These are phyloP conservation scores for Ascidia mentula DNA, from an alignment of 23 tunicate species.

Conservation along the genomic window DNA sequence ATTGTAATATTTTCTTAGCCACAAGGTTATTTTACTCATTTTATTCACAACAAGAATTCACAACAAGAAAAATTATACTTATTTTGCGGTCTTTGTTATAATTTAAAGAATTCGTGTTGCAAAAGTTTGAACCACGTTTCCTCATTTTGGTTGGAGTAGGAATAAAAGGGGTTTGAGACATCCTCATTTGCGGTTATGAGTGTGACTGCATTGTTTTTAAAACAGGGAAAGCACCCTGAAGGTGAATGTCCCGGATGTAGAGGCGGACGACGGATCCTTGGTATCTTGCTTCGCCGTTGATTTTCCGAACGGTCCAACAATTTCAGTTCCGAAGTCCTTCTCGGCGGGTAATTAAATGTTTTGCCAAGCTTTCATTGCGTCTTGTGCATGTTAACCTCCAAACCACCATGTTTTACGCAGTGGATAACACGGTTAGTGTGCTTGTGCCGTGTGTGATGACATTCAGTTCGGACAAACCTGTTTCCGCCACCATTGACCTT, in stretches of 20 bases:
- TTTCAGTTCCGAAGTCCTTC: conserved; percentile 21
- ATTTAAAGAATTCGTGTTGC: too few relatives aligned
- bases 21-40: too few relatives aligned
- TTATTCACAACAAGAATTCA: too few relatives aligned
- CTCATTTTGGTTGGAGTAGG: too few relatives aligned
- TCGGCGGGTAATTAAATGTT: not conserved
- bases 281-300: conserved; percentile 71
- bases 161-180: too few relatives aligned
- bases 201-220: too few relatives aligned
- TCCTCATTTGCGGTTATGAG: too few relatives aligned
- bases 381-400: not conserved
- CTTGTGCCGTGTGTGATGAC: conserved; percentile 59
- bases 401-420: conserved; percentile 5
- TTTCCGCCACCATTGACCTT: conserved; percentile 67
- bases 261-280: conserved; percentile 73
- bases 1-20: too few relatives aligned
- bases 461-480: conserved; percentile 65
- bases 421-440: conserved; percentile 30
- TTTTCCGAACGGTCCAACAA: conserved; percentile 71
- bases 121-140: too few relatives aligned
- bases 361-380: not conserved
- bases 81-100: too few relatives aligned
- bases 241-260: conserved; percentile 59
- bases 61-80: too few relatives aligned
- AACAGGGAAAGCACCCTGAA: conserved; percentile 41